Conservation (phyloP, 1,140 invertebrate species). For the Nephila pilipes region DNA sequence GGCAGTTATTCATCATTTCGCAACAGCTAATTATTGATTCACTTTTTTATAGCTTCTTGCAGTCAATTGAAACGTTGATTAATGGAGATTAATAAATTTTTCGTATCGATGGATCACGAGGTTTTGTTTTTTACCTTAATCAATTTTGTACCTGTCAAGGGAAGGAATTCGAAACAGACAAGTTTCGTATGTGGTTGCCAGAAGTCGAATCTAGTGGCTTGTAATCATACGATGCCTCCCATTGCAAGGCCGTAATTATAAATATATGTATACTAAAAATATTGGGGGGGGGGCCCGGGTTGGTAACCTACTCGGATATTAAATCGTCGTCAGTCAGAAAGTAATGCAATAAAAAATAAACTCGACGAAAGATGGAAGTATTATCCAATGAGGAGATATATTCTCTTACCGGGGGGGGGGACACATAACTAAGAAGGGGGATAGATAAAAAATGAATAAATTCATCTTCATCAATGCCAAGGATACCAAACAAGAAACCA, state of each 20-base stretch:
- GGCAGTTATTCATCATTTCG: constrained; percentile 17
- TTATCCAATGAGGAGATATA: not conserved
- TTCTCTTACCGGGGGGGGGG: not conserved
- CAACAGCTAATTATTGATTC: constrained; percentile 36
- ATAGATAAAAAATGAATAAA: constrained; percentile 42
- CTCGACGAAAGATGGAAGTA: constrained; percentile 34
- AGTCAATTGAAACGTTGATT: constrained; percentile 43
- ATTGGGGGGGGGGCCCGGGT: not conserved
- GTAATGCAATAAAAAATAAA: not conserved
- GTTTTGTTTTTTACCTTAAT: constrained; percentile 34
- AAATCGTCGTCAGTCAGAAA: constrained; percentile 19
- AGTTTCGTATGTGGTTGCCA: not conserved
- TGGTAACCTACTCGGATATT: constrained; percentile 3
- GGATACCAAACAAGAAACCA: constrained; percentile 50
- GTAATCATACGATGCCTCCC: constrained; percentile 10
- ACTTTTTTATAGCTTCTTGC: constrained; percentile 33
- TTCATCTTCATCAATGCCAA: constrained; percentile 71
- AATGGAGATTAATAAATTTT: constrained; percentile 49
- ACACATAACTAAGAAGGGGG: too few species aligned
- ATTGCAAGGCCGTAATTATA: not conserved
- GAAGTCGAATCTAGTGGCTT: not conserved
- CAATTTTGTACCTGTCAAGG: constrained; percentile 7
- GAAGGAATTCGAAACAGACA: constrained; percentile 20
- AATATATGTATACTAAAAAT: not conserved
- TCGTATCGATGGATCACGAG: constrained; percentile 3